Base-by-base conservation (phyloP, 2,797 vertebrate genomes). In the Sciurus vulgaris region DNA sequence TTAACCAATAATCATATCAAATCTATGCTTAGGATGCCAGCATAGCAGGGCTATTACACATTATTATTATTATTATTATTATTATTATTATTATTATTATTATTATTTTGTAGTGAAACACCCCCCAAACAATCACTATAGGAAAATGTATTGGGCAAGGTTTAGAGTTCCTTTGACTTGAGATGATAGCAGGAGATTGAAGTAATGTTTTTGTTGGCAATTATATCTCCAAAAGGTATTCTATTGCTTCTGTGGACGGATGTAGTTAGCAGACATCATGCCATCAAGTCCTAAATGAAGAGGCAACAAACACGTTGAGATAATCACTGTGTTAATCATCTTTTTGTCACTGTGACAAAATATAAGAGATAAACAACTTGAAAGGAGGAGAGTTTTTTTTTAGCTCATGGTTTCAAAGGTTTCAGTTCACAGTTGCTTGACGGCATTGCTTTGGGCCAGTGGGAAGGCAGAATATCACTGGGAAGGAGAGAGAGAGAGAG, bases 151-250 rank as follows among this genome's bases (percentile, higher is more conserved):
- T 30, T 44, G 30, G 51, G 9, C 5, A 69, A 67, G 4, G 12
- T 89, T 95, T 87, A 69, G 33, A 81, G 17, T 18, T 69, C 12
- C 67, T 44, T 65, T 24, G 47, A 69, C 47, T 72, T 63, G 7
- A 56, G 13, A 70, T 83, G 90, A 87, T n/a, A 89, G 13, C 41
- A 28, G 26, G 35, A 73, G 9, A 10, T 82, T 28, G n/a, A 94
- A 91, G 74, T 6, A 9, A 30, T 76, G 88, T 5, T 88, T 86
- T 61, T 49, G 7, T 70, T 49, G 20, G 7, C 54, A 91, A 91
- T 84, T 82, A 22, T 59, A 59, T 54, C 89, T 91, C 86, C 24
- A 91, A 63, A 90, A 86, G 20, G 38, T 86, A 63, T 28, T 41
- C 11, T 30, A 10, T 65, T 67, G 20, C 59, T 30, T 77, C 35